These are phyloP conservation scores for Leptoteleia sp. DNA, from an alignment of 1,140 invertebrate species.

Conservation along the genomic window DNA sequence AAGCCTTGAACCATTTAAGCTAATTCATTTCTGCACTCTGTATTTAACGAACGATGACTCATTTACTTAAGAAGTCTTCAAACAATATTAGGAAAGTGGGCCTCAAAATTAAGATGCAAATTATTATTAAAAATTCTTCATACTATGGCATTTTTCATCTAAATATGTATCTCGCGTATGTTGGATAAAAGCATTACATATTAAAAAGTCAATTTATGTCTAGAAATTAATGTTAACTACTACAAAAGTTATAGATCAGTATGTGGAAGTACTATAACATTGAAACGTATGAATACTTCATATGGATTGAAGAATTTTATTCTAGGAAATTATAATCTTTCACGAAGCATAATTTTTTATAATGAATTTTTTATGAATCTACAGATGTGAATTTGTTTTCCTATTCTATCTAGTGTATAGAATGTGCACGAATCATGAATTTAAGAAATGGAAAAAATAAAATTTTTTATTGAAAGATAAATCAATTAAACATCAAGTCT, in stretches of 20 bases:
- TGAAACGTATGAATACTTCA: not conserved
- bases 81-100: constrained; percentile 33
- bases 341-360: not conserved
- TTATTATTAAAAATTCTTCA: no score
- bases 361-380: constrained; percentile 3
- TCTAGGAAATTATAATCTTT: constrained; percentile 6
- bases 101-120: no score
- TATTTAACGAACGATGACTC: constrained; percentile 46
- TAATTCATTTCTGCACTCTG: constrained; percentile 39
- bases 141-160: no score
- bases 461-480: not conserved
- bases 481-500: not conserved
- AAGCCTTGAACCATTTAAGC: constrained; percentile 53
- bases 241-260: constrained; percentile 1
- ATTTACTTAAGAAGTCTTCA: constrained; percentile 34
- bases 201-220: no score
- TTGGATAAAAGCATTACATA: no score
- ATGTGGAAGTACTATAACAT: not conserved
- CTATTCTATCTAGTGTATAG: no score
- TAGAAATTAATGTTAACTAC: no score
- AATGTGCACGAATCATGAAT: no score
- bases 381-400: no score
- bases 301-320: constrained; percentile 6
- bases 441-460: not conserved
- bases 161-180: no score